Evolutionary conservation across 2,113 vertebrate species (phyloP), one percentile per base, ranked within the genome.

Genomic region (Sinocyclocheilus rhinocerous): DNA sequence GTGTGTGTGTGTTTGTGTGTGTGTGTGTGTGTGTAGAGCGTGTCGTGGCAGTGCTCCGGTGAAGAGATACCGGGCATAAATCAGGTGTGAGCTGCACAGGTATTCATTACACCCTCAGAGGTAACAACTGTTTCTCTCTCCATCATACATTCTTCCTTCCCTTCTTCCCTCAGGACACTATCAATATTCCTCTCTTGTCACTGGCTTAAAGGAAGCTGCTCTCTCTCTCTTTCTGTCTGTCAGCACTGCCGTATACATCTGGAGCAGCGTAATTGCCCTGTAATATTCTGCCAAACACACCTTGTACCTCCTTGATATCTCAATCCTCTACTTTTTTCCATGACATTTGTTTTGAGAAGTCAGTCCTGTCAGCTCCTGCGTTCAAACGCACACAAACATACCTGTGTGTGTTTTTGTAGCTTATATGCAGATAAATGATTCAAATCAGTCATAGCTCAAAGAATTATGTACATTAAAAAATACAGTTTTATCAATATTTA

Each of bases 231-330:
- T 84, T 69, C 42, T 92, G 84, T 89, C 89, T 90, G 87, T 91
- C 95, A 94, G 92, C 92, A 24, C 86, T 88, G 93, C 90, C 93
- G 91, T 94, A 92, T 93, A 95, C 94, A 96, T 94, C 94, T 96
- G 93, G 93, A 92, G 91, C 91, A 91, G 88, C 91, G 92, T 90
- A 94, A 92, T 59, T 92, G 89, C 88, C 90, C 89, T 91, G 87
- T 94, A 94, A 92, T 95, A 92, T 89, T 91, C 88, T 80, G 42
- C 4, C 55, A 88, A 90, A 80, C 86, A 92, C 90, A 57, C 57
- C 80, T 48, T 42, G 91, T 88, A 89, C 83, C 88, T 87, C 92
- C 91, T 89, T 93, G 90, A 94, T 91, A 91, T 75, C 87, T 91
- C 91, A 90, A 87, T 89, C 91, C 89, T 81, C 88, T 88, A 91